Evolutionary conservation across 1,140 invertebrate species (phyloP).

Genomic region (Hyposmocoma kahamanoa): DNA sequence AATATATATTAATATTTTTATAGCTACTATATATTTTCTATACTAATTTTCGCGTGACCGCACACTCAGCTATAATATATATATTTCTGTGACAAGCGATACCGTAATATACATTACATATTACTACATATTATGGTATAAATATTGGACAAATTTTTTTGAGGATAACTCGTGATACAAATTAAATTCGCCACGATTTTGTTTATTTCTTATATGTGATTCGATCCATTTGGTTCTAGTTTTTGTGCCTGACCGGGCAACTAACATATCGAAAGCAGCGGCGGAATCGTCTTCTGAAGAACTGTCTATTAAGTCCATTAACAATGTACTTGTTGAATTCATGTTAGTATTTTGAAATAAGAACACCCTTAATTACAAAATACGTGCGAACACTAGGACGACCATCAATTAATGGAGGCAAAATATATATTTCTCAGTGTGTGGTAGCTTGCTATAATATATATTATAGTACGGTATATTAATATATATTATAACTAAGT

Average conservation of each 20-base stretch:
- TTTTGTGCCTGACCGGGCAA: conserved; percentile 6
- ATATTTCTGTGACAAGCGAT: too few species aligned
- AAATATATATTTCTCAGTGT: neutral
- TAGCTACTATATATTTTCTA: too few species aligned
- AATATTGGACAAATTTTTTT: conserved; percentile 3
- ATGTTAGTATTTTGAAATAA: conserved; percentile 2
- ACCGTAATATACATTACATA: too few species aligned
- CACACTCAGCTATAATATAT: too few species aligned
- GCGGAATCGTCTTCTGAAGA: conserved; percentile 1
- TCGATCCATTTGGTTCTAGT: conserved; percentile 4
- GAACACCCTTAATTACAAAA: conserved; percentile 5
- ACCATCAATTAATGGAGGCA: neutral
- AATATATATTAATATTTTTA: too few species aligned
- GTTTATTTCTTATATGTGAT: conserved; percentile 2
- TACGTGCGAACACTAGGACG: neutral
- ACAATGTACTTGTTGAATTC: neutral
- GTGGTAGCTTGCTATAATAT: neutral
- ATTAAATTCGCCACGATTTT: conserved; percentile 6
- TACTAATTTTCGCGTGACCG: too few species aligned
- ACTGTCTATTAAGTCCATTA: conserved; percentile 2
- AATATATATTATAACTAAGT: conserved; percentile 4
- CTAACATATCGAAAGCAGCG: neutral
- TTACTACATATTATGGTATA: too few species aligned
- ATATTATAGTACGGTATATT: neutral
- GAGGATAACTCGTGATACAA: conserved; percentile 6